Evolutionary conservation across 2,113 vertebrate genomes (phyloP).

Genomic region (Corynorhinus townsendii): DNA sequence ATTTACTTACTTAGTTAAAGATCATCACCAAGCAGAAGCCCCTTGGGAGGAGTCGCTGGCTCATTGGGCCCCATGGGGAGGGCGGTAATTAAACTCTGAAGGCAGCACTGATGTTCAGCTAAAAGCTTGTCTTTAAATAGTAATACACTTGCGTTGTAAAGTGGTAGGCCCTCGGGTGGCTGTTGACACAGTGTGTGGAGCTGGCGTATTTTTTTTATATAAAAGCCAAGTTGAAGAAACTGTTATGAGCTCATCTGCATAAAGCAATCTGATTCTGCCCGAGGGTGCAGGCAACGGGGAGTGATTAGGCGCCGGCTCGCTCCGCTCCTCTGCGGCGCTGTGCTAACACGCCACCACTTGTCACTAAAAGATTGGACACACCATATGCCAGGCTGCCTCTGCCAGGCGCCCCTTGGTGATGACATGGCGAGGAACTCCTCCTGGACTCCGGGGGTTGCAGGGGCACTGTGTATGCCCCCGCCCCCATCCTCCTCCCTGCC

Average conservation of each 20-base stretch:
- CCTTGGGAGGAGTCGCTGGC: conserved; percentile 79
- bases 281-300: conserved; percentile 87
- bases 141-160: conserved; percentile 83
- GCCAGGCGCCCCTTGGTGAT: conserved; percentile 79
- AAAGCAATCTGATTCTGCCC: conserved; percentile 90
- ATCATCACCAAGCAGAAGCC: conserved; percentile 80
- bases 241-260: conserved; percentile 95
- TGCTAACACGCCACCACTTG: conserved; percentile 87
- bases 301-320: conserved; percentile 86
- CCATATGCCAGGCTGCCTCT: conserved; percentile 89
- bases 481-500: background rate
- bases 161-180: conserved; percentile 88
- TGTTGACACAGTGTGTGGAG: conserved; percentile 90
- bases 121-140: conserved; percentile 91
- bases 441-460: conserved; percentile 51
- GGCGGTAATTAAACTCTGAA: conserved; percentile 89
- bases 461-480: conserved; percentile 16
- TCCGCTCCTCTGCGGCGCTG: conserved; percentile 78
- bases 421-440: conserved; percentile 70
- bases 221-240: conserved; percentile 90
- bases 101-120: conserved; percentile 83
- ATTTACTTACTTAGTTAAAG: conserved; percentile 86
- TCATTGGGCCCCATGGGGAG: conserved; percentile 86
- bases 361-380: conserved; percentile 87
- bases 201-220: conserved; percentile 77